A percentile compares a stretch with the other conserved stretches of the same genome.
Evolutionary conservation across 2,113 vertebrate species (phyloP).

Genomic region (Symphodus melops): DNA sequence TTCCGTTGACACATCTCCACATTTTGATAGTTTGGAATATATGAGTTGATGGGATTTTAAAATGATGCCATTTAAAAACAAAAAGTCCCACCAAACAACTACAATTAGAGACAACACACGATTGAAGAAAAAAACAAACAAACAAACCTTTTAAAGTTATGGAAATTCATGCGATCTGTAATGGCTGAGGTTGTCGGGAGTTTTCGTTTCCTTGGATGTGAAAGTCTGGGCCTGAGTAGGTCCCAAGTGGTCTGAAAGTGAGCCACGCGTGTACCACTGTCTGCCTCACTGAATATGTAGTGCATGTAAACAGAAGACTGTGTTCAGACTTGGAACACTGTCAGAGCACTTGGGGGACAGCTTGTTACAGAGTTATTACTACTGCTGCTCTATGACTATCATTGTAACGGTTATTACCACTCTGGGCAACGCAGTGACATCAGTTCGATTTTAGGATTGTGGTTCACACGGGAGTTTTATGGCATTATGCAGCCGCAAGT

Average conservation of each 20-base stretch:
- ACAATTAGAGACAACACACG: slow-evolving; percentile 26
- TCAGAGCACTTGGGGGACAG: slow-evolving; percentile 54
- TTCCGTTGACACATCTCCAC: slow-evolving; percentile 2
- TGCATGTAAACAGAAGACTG: slow-evolving; percentile 21
- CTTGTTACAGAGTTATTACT: slow-evolving; percentile 48
- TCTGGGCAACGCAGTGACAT: slow-evolving; percentile 74
- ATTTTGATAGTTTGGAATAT: slow-evolving; percentile 31
- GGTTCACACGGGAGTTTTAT: slow-evolving; percentile 65
- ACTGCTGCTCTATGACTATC: slow-evolving; percentile 67
- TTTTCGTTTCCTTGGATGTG: slow-evolving; percentile 54
- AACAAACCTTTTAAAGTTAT: slow-evolving; percentile 29
- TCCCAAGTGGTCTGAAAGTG: slow-evolving; percentile 60
- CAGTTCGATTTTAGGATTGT: slow-evolving; percentile 70
- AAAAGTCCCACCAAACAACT: neutral
- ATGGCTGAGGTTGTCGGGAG: slow-evolving; percentile 55
- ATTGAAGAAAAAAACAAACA: no score
- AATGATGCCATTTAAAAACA: slow-evolving; percentile 8
- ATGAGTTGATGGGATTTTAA: slow-evolving; percentile 31
- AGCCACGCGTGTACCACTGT: slow-evolving; percentile 25
- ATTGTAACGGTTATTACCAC: slow-evolving; percentile 63
- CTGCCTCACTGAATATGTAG: slow-evolving; percentile 20
- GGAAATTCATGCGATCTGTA: slow-evolving; percentile 44
- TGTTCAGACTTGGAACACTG: slow-evolving; percentile 39
- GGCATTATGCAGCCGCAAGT: slow-evolving; percentile 48
- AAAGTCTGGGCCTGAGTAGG: slow-evolving; percentile 64